Evolutionary conservation across 2,797 vertebrate genomes (phyloP).

Genomic region (Pseudomugil tenellus): DNA sequence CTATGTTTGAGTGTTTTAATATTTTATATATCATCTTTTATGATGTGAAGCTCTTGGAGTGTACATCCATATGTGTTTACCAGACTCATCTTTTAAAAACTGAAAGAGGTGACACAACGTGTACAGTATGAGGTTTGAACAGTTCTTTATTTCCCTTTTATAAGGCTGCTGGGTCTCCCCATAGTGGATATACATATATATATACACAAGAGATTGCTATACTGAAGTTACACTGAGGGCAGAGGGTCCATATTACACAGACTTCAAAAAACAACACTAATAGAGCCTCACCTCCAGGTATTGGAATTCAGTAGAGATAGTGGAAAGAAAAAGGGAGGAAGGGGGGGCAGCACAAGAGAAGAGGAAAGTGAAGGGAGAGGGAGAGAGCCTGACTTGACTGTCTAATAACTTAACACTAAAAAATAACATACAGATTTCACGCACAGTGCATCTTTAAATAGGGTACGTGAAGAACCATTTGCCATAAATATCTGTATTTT

Average conservation of each 20-base stretch:
- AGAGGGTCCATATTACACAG: slow-evolving; percentile 84
- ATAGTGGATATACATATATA: slow-evolving; percentile 85
- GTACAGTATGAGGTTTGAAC: slow-evolving; percentile 77
- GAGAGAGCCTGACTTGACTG: slow-evolving; percentile 71
- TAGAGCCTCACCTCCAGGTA: slow-evolving; percentile 81
- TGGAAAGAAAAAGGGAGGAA: slow-evolving; percentile 17
- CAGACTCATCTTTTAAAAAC: neutral
- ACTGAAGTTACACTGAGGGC: slow-evolving; percentile 83
- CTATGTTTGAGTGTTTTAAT: neutral
- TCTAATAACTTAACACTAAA: slow-evolving; percentile 86
- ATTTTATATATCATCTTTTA: neutral
- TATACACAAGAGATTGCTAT: slow-evolving; percentile 85
- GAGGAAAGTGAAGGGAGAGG: slow-evolving; percentile 57
- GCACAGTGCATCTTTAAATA: slow-evolving; percentile 87
- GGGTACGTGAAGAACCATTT: slow-evolving; percentile 85
- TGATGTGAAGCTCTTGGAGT: neutral
- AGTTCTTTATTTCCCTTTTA: slow-evolving; percentile 88
- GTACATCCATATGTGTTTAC: neutral
- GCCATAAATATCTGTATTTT: slow-evolving; percentile 87
- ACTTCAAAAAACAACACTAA: slow-evolving; percentile 87
- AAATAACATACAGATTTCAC: slow-evolving; percentile 85
- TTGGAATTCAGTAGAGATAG: slow-evolving; percentile 74
- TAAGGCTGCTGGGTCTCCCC: slow-evolving; percentile 85
- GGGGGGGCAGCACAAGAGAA: slow-evolving; percentile 74
- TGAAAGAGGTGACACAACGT: slow-evolving; percentile 43